Percentiles rank a stretch among this genome's conserved stretches.
These are phyloP conservation scores for Chionis minor DNA, from an alignment of 2,113 vertebrate species.

Conservation along the genomic window DNA sequence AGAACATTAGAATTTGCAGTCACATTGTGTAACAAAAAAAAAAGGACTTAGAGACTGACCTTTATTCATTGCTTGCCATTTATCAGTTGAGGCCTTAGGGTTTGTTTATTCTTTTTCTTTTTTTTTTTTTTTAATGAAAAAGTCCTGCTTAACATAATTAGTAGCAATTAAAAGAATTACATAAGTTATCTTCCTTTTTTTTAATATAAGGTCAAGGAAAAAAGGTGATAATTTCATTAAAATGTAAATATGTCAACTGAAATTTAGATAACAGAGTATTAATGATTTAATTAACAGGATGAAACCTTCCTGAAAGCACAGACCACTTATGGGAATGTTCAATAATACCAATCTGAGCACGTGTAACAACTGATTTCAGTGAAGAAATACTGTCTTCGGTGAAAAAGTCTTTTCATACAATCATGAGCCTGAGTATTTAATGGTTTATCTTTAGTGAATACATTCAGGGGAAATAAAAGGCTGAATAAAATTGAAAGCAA, in stretches of 20 bases:
- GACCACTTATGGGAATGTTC: not conserved
- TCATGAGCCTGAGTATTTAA: slow-evolving; percentile 10
- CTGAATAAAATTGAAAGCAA: slow-evolving; percentile 41
- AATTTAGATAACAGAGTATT: not conserved
- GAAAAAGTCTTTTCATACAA: not conserved
- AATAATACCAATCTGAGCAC: not conserved
- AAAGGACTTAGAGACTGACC: not conserved
- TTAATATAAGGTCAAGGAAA: not conserved
- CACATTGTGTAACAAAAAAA: not conserved
- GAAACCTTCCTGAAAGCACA: not conserved
- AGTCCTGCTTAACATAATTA: not conserved
- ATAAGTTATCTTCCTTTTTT: not conserved
- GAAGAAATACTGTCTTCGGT: not conserved
- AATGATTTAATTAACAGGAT: slow-evolving; percentile 25
- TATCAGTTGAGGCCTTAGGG: not conserved
- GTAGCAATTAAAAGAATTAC: slow-evolving; percentile 8
- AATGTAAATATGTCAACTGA: slow-evolving; percentile 9
- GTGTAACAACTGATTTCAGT: not conserved
- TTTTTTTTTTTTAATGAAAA: not conserved
- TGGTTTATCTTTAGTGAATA: slow-evolving; percentile 8
- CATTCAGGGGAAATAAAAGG: slow-evolving; percentile 2
- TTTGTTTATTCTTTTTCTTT: not conserved
- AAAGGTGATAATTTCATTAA: not conserved
- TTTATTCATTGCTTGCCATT: not conserved
- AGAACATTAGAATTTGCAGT: not conserved